Evolutionary conservation across 2,797 vertebrate genomes (phyloP), one percentile per base, ranked within the genome.

Genomic region (Podargus strigoides): DNA sequence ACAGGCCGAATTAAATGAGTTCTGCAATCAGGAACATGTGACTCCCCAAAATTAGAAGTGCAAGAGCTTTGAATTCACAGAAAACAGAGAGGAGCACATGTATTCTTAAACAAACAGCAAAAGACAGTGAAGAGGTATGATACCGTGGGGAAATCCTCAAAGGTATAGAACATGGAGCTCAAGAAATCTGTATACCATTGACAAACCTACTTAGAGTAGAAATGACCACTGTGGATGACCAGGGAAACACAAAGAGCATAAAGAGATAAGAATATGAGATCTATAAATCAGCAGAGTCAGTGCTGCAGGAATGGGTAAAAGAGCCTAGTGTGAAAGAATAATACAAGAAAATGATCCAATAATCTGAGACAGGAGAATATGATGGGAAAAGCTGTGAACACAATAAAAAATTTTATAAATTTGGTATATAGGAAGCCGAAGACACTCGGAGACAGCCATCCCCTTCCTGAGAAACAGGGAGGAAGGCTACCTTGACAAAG

Each of bases 381-480:
- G 58, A 79, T 39, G 46, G 44, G 58, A 69, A 89, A 89, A 93
- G 3, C 78, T 32, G 32, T 66, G 73, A 90, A 73, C 47, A 53
- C 32, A n/a, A 69, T 73, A 69, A 37, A 85, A 76, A 5, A 18
- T 76, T 90, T 90, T 67, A 94, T 91, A 81, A 85, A 93, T 93
- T 79, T 73, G 32, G 20, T 56, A 24, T 76, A 44, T 39, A 63
- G 73, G 37, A 88, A 84, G 34, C 11, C 52, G 58, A 83, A 70
- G 59, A 77, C 69, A 79, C 11, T 13, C 6, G 63, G 74, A 90
- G 76, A 70, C 15, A 56, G 34, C 21, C 27, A 28, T 50, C 73
- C 59, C 77, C 83, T 82, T 96, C 70, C 67, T 79, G 55, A 91
- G 69, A 46, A 81, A 59, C 11, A 12, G 12, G 22, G 20, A 76